Evolutionary conservation across 1,140 invertebrate species (phyloP), one percentile per base, ranked within the genome.

Genomic region (Kradibia gibbosae): DNA sequence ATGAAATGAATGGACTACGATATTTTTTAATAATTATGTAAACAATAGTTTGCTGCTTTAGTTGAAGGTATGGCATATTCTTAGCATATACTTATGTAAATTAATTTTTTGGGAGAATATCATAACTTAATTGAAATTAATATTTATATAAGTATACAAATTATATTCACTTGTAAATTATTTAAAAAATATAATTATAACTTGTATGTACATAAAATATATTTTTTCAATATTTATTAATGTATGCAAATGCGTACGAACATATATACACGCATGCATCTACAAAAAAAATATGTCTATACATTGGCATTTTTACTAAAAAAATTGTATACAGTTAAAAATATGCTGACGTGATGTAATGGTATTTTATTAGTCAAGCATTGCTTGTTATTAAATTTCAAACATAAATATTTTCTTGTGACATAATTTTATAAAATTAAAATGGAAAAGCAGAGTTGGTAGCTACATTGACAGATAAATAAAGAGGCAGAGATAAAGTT

Each of bases 231-330:
- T 22, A 15, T 39, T 67, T 22, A 22, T 36, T 65, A 20, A 65
- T 65, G 13, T 36, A 20, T 65, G 31, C 28, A 22, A 28, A 10
- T 36, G 20, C 13, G 31, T 48, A 48, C 45, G 17, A 10, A 48
- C 45, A 10, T 48, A 48, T 17, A 48, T 62, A 31, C n/a, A 28
- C 2, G n/a, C n/a, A 48, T 48, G 17, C 45, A 17, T 48, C 8
- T 17, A 48, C 17, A 48, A 7, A 17, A 10, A 48, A n/a, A n/a
- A 45, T 45, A 45, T 45, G 5, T 45, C 25, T 70, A 78, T 79
- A 53, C n/a, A 70, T 71, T 45, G 7, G 73, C 73, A 82, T 82
- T 78, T 82, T 82, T 78, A 82, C 78, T 73, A 82, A 82, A 75
- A 75, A 80, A 73, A 80, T 71, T 80, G 42, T 74, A 39, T 65